Evolutionary conservation across 2,888 invertebrate species (phyloP).

Genomic region (Mantis religiosa): DNA sequence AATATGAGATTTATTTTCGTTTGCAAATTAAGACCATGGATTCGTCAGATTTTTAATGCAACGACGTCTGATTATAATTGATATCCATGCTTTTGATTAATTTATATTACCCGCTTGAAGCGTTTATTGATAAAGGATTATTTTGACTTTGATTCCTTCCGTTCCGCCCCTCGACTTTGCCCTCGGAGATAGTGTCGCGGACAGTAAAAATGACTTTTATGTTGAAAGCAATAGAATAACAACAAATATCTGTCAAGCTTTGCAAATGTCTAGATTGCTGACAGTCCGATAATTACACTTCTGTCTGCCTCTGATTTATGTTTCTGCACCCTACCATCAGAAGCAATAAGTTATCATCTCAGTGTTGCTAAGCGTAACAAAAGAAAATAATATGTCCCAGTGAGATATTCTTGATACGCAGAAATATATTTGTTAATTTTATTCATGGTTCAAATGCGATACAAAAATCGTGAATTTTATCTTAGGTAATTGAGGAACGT

Average conservation of each 20-base stretch:
- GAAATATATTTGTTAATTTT: too few species aligned
- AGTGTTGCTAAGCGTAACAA: background rate
- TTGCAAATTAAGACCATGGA: too few species aligned
- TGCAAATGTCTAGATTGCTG: background rate
- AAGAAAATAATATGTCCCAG: background rate
- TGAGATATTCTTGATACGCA: too few species aligned
- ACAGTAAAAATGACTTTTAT: background rate
- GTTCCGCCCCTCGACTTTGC: background rate
- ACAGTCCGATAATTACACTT: background rate
- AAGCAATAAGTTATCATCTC: background rate
- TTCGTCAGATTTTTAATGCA: too few species aligned
- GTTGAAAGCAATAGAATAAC: background rate
- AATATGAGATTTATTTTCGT: too few species aligned
- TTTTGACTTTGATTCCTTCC: background rate
- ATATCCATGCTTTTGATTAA: background rate
- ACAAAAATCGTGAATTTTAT: too few species aligned
- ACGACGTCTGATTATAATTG: background rate
- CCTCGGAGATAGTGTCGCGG: background rate
- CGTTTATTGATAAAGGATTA: background rate
- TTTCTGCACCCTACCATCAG: background rate
- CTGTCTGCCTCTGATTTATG: background rate
- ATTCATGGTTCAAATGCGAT: too few species aligned
- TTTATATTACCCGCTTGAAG: background rate
- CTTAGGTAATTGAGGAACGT: too few species aligned
- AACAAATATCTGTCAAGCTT: background rate